Evolutionary conservation across 1,140 invertebrate species (phyloP), one percentile per base, ranked within the genome.

Genomic region (Heterodera carotae): DNA sequence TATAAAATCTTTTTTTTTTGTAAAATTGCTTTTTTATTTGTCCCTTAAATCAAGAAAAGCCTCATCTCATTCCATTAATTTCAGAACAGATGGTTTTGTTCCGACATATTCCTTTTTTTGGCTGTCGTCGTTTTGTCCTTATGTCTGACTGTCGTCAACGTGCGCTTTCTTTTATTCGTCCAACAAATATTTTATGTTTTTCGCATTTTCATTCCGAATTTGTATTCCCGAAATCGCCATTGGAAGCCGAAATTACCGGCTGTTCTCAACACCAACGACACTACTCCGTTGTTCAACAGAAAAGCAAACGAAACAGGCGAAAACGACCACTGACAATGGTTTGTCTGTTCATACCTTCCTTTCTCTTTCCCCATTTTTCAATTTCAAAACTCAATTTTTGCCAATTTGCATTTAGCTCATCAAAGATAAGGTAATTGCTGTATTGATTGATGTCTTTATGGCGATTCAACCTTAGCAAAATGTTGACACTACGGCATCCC

Each of bases 241-340:
- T 56, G 48, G 18, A 56, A 15, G 1, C 4, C 2, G 22, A 56
- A 56, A 56, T 56, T 12, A 5, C 48, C 2, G 12, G 12, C 22
- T 22, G 5, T 22, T 22, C 48, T 22, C 48, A 31, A 3, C 22
- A 34, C 3, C 25, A 25, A n/a, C n/a, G 70, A 18, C 34, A 33
- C 27, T 71, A 25, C 7, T 59, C 34, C 1, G 27, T 25, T 33
- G 74, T 74, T 74, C 34, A 76, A 48, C 29, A 27, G 43, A 33
- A 48, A 76, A n/a, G 10, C 2, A 29, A 22, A 25, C 27, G 29
- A 25, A 53, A 76, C 73, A 27, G 33, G n/a, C 12, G 34, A 18
- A 39, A 68, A 36, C 34, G 34, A 5, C 34, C 66, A 5, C 18
- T 68, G 66, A 68, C 48, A 22, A 56, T 56, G 48, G 48, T 56